Evolutionary conservation across 2,888 invertebrate species (phyloP).

Genomic region (Ectemnius continuus): DNA sequence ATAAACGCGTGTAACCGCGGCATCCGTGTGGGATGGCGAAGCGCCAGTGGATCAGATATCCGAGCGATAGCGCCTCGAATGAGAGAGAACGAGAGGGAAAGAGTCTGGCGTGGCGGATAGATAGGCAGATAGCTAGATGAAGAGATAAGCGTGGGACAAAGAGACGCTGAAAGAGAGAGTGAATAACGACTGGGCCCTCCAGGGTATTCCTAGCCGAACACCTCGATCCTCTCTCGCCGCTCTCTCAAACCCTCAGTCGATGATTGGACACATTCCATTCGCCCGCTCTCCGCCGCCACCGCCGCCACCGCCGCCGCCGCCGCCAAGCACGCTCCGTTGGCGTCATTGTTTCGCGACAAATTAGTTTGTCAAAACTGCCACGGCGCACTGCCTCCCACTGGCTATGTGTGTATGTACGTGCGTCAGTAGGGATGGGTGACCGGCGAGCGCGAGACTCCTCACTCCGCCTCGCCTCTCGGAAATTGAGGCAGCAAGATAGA

Average conservation of each 20-base stretch:
- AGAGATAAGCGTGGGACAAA: slow-evolving; percentile 47
- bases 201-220: neutral
- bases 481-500: slow-evolving; percentile 58
- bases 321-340: slow-evolving; percentile 49
- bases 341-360: slow-evolving; percentile 68
- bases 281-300: slow-evolving; percentile 50
- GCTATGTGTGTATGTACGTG: too few relatives aligned
- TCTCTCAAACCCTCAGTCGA: slow-evolving; percentile 29
- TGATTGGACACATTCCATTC: slow-evolving; percentile 67
- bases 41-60: too few relatives aligned
- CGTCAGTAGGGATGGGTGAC: too few relatives aligned
- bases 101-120: slow-evolving; percentile 15
- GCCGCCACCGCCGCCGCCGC: slow-evolving; percentile 49
- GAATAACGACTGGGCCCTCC: slow-evolving; percentile 5
- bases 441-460: slow-evolving; percentile 11
- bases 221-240: slow-evolving; percentile 11
- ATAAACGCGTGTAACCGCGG: too few relatives aligned
- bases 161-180: slow-evolving; percentile 2
- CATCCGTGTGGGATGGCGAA: too few relatives aligned
- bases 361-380: slow-evolving; percentile 64
- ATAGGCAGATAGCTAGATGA: slow-evolving; percentile 46
- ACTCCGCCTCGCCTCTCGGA: slow-evolving; percentile 55
- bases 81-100: too few relatives aligned
- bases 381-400: too few relatives aligned
- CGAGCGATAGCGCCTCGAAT: too few relatives aligned